Evolutionary conservation across 2,797 vertebrate genomes (phyloP).

Genomic region (Gambelia wislizenii): DNA sequence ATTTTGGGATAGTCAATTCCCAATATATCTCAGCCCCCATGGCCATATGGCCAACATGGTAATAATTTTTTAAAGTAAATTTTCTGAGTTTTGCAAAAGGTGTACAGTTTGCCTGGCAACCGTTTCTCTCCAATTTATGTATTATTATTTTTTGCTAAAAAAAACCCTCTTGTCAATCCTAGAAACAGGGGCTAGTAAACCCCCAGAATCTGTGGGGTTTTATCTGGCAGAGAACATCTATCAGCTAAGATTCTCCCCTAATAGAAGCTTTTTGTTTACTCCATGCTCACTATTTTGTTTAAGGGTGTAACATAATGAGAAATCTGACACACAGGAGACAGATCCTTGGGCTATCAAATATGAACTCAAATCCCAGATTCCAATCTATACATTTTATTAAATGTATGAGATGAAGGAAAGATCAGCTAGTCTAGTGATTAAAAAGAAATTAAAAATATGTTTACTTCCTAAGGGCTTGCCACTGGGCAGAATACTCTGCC

Average conservation of each 20-base stretch:
- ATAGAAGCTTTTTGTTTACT: background rate
- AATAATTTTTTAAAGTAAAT: too few relatives aligned
- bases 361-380: too few relatives aligned
- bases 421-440: too few relatives aligned
- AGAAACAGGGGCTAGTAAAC: background rate
- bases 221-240: background rate
- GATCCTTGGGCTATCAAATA: background rate
- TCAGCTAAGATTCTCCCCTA: background rate
- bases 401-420: too few relatives aligned
- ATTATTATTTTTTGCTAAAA: background rate
- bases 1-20: too few relatives aligned
- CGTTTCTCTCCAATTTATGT: background rate
- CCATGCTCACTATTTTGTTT: background rate
- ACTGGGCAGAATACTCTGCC: too few relatives aligned
- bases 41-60: too few relatives aligned
- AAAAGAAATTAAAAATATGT: too few relatives aligned
- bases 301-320: too few relatives aligned
- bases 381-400: background rate
- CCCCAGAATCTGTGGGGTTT: background rate
- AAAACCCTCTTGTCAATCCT: background rate
- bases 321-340: background rate
- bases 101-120: background rate
- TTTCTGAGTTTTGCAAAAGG: background rate
- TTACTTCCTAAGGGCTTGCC: too few relatives aligned
- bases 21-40: too few relatives aligned